Percentiles rank a stretch among this genome's conserved stretches.
These are phyloP conservation scores for Chrysopilus asiliformis DNA, from an alignment of 2,888 invertebrate species.

Conservation along the genomic window DNA sequence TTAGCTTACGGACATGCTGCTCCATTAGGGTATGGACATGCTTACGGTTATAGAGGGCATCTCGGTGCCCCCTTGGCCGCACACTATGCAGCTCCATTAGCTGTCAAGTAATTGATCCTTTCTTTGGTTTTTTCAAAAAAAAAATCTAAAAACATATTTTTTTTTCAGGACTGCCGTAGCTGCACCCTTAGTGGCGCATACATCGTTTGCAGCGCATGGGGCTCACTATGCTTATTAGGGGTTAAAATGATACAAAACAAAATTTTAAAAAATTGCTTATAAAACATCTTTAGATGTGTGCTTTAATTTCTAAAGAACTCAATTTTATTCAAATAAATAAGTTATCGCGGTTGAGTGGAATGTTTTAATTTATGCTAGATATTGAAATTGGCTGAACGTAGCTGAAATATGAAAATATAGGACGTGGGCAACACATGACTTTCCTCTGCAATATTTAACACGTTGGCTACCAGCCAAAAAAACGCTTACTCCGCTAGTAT, in stretches of 20 bases:
- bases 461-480: too few species aligned
- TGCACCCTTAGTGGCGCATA: conserved; percentile 33
- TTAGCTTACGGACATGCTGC: conserved; percentile 17
- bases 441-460: too few species aligned
- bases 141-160: too few species aligned
- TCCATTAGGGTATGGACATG: conserved; percentile 15
- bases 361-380: too few species aligned
- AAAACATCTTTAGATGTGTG: conserved; percentile 6
- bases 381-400: too few species aligned
- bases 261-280: not conserved
- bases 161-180: conserved; percentile 28
- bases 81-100: conserved; percentile 10
- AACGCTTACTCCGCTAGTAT: too few species aligned
- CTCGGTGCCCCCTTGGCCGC: conserved; percentile 18
- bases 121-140: not conserved
- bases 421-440: too few species aligned
- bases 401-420: too few species aligned
- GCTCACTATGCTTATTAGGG: conserved; percentile 34
- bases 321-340: conserved; percentile 7
- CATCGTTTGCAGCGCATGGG: conserved; percentile 35
- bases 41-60: conserved; percentile 9
- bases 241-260: too few species aligned
- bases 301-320: conserved; percentile 1
- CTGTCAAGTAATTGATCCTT: conserved; percentile 24
- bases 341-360: conserved; percentile 12